Evolutionary conservation across 1,140 invertebrate genomes (phyloP).

Genomic region (Philotrypesis tridentata): DNA sequence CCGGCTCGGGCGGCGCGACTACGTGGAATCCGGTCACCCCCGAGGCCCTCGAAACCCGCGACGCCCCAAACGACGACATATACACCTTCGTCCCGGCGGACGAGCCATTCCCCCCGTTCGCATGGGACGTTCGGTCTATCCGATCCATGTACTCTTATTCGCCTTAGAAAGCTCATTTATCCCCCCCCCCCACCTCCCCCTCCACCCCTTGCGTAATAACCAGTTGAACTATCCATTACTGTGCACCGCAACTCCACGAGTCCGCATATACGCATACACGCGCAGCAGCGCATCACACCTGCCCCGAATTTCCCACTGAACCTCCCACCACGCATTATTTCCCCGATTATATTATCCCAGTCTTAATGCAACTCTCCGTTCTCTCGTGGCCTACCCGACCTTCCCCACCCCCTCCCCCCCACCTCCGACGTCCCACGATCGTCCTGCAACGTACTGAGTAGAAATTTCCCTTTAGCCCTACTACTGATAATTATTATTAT

Average conservation of each 20-base stretch:
- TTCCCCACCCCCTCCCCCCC: no score
- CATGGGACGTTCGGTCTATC: constrained; percentile 58
- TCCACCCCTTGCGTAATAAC: constrained; percentile 23
- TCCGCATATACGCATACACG: background rate
- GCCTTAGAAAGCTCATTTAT: background rate
- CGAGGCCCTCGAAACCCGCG: constrained; percentile 46
- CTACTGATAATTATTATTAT: constrained; percentile 51
- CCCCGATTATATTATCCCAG: no score
- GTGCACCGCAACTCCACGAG: background rate
- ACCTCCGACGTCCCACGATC: no score
- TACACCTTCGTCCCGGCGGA: constrained; percentile 64
- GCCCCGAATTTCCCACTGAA: constrained; percentile 19
- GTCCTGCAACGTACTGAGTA: constrained; percentile 58
- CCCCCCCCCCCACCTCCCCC: background rate
- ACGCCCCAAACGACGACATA: constrained; percentile 14
- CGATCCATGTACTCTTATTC: constrained; percentile 55
- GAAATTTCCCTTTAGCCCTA: constrained; percentile 53
- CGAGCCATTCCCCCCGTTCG: constrained; percentile 59
- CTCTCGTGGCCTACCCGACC: no score
- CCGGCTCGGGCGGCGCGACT: constrained; percentile 13
- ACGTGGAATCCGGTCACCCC: background rate
- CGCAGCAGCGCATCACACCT: background rate
- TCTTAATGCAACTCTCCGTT: no score
- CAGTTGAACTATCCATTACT: constrained; percentile 7
- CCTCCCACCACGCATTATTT: background rate